phyloP scores from a whole-genome alignment of 2,888 invertebrate genomes.

The Luperina nickerlii region DNA sequence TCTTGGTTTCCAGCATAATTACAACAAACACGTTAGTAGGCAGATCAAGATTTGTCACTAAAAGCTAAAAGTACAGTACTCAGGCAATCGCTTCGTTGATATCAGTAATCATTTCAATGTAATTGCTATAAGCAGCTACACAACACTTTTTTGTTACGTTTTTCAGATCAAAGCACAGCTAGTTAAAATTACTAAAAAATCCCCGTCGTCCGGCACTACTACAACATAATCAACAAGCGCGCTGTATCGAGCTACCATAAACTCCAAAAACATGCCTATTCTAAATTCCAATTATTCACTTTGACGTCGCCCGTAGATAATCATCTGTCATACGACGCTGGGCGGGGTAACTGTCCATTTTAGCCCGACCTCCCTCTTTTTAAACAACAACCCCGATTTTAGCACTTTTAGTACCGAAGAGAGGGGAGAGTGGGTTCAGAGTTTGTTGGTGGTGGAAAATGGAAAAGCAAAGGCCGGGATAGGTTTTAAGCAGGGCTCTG shows the following conservation, averaged over 20 bases:
- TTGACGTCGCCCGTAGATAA: slow-evolving; percentile 89
- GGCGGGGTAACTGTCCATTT: slow-evolving; percentile 78
- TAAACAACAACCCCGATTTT: slow-evolving; percentile 65
- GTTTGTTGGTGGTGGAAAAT: slow-evolving; percentile 73
- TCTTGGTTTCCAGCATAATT: not conserved
- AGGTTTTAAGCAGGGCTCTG: slow-evolving; percentile 82
- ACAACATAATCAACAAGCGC: slow-evolving; percentile 46
- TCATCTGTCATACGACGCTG: slow-evolving; percentile 88
- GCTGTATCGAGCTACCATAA: slow-evolving; percentile 66
- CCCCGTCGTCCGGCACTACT: slow-evolving; percentile 38
- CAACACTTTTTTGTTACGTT: not conserved
- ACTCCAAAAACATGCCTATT: slow-evolving; percentile 77
- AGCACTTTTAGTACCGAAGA: slow-evolving; percentile 41
- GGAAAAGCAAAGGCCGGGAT: slow-evolving; percentile 80
- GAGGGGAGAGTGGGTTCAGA: slow-evolving; percentile 65
- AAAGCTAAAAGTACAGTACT: too few species aligned
- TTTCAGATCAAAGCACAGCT: slow-evolving; percentile 11
- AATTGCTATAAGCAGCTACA: slow-evolving; percentile 7
- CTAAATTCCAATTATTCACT: slow-evolving; percentile 89
- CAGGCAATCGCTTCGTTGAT: not conserved
- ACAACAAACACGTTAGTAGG: not conserved
- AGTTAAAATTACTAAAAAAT: slow-evolving; percentile 48
- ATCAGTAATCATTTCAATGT: not conserved
- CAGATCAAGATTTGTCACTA: not conserved
- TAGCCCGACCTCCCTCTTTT: slow-evolving; percentile 74